Evolutionary conservation across 2,888 invertebrate genomes (phyloP).

Genomic region (Eutolmus rufibarbis): DNA sequence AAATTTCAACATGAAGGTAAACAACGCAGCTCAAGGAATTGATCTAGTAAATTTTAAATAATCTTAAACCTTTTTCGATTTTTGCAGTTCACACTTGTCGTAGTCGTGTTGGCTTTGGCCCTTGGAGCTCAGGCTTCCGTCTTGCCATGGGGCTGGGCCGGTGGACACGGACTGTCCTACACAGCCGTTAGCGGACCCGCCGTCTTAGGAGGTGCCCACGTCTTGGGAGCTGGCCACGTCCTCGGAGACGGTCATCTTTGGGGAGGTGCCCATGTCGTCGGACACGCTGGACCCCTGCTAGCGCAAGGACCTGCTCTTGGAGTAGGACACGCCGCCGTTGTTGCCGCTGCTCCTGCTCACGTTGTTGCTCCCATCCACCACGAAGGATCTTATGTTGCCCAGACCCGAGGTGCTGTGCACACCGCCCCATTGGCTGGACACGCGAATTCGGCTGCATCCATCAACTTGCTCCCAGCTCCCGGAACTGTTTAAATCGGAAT

Average conservation of each 20-base stretch:
- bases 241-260: background rate
- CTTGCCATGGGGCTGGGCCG: slow-evolving; percentile 49
- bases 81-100: slow-evolving; percentile 55
- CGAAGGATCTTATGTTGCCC: slow-evolving; percentile 59
- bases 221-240: background rate
- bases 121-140: slow-evolving; percentile 59
- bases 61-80: background rate
- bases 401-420: slow-evolving; percentile 61
- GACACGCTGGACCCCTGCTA: background rate
- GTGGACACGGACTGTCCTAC: slow-evolving; percentile 15
- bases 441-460: slow-evolving; percentile 58
- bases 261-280: background rate
- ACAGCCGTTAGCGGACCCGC: slow-evolving; percentile 20
- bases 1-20: slow-evolving; percentile 27
- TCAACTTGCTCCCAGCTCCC: slow-evolving; percentile 60
- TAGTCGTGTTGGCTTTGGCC: slow-evolving; percentile 60
- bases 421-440: slow-evolving; percentile 61
- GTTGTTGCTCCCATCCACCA: slow-evolving; percentile 58
- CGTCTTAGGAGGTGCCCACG: background rate
- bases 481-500: slow-evolving; percentile 54
- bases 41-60: background rate
- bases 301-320: slow-evolving; percentile 15
- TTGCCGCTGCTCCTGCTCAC: slow-evolving; percentile 59
- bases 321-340: slow-evolving; percentile 57
- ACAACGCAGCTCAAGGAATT: background rate